Evolutionary conservation across 2,113 vertebrate species (phyloP).

Genomic region (Serinus canaria): DNA sequence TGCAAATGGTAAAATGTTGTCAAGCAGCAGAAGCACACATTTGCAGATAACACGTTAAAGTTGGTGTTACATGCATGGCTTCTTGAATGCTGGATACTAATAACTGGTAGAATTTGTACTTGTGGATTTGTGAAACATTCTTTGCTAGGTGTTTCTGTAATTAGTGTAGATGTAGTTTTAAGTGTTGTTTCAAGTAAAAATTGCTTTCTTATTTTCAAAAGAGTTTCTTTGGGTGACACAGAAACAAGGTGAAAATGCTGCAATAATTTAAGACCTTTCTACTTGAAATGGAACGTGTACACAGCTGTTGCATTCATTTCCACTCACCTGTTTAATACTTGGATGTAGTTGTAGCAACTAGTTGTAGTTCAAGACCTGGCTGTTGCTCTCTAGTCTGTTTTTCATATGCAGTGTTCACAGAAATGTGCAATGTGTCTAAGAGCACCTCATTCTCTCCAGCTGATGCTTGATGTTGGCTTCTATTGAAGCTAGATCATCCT

Average conservation of each 20-base stretch:
- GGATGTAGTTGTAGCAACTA: neutral
- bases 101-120: neutral
- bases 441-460: neutral
- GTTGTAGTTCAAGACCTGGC: neutral
- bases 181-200: neutral
- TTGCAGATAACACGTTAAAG: neutral
- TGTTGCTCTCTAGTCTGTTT: neutral
- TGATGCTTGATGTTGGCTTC: neutral
- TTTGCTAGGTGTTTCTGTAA: neutral
- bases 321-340: neutral
- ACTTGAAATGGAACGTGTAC: rapidly evolving
- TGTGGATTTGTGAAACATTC: neutral
- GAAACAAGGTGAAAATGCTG: neutral
- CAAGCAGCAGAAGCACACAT: neutral
- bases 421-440: rapidly evolving
- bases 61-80: neutral
- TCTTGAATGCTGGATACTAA: neutral
- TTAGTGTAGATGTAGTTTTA: neutral
- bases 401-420: neutral
- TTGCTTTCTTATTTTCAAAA: neutral
- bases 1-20: neutral
- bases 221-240: neutral
- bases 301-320: neutral
- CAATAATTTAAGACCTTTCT: neutral
- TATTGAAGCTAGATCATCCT: neutral